Base-by-base conservation (phyloP, 2,888 invertebrate genomes). In the Morpho deidamia region DNA sequence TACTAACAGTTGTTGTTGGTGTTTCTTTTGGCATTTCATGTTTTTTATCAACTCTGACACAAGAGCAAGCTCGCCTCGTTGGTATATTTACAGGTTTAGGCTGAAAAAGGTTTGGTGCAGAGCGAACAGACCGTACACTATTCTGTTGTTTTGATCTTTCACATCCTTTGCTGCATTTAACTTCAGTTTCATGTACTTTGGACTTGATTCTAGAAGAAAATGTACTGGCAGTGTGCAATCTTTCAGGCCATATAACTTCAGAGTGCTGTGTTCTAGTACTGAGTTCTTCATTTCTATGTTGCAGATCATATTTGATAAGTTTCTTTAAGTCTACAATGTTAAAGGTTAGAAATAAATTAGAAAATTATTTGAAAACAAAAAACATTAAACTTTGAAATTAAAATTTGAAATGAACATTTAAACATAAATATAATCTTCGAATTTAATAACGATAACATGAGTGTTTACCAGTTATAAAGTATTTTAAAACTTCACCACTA, bases 401-500 rank as follows among this genome's bases (percentile, higher is more conserved):
- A 23, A 23, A 23, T 23, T 23, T 23, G 3, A 1, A 1, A 23
- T 23, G 5, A 2, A 23, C 5, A 23, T 23, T 5, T 23, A 23
- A 5, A 23, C 5, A 23, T 23, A 1, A 23, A 14, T 5, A 23
- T 23, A 23, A 1, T 5, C 5, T 5, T 23, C 23, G 5, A 23
- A 23, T 23, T 1, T 23, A 23, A 23, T 23, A 23, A 23, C 23
- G 5, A 23, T 23, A 23, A 23, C 23, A 23, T 23, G 14, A 40
- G 32, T 37, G 9, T 49, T 45, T 35, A 95, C 95, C 95, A 91
- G 92, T 93, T 71, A 95, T 93, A 76, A 96, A 95, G 74, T 93
- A 93, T 83, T 95, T 94, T 51, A 95, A 83, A 71, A 95, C 94
- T 75, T 92, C 91, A 11, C 93, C 93, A 57, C 93, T 93, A 63